Percentiles rank a stretch among this genome's conserved stretches.
phyloP scores from a whole-genome alignment of 2,113 vertebrate species.

The Charadrius vociferus region DNA sequence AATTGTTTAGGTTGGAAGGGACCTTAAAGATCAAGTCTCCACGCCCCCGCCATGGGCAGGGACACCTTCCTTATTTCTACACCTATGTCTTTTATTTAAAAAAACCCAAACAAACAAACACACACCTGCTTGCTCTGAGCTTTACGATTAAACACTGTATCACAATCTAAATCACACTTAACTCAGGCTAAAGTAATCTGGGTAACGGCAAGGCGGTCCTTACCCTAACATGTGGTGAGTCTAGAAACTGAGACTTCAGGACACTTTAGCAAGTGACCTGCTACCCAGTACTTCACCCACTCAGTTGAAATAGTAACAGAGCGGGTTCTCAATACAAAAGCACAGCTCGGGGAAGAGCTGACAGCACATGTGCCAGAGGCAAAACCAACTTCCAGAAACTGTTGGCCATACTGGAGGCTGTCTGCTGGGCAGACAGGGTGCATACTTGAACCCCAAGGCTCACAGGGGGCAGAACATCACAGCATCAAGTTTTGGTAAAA shows the following conservation, averaged over 20 bases:
- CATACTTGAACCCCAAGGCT: neutral
- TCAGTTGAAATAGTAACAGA: fast-evolving
- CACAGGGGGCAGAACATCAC: neutral
- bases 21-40: too few species aligned
- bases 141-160: neutral
- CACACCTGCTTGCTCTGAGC: neutral
- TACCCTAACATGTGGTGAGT: neutral
- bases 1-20: too few species aligned
- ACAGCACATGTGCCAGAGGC: neutral
- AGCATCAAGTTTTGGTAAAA: neutral
- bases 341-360: neutral
- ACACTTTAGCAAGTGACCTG: neutral
- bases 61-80: neutral
- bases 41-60: too few species aligned
- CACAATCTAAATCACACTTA: neutral
- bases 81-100: neutral
- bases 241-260: neutral
- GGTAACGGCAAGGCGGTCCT: neutral
- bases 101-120: neutral
- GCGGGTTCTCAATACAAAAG: neutral
- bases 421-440: neutral
- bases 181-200: neutral
- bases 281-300: neutral
- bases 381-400: neutral
- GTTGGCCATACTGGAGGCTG: neutral